Conservation (phyloP, 2,113 vertebrate genomes). For the Lagopus muta region DNA sequence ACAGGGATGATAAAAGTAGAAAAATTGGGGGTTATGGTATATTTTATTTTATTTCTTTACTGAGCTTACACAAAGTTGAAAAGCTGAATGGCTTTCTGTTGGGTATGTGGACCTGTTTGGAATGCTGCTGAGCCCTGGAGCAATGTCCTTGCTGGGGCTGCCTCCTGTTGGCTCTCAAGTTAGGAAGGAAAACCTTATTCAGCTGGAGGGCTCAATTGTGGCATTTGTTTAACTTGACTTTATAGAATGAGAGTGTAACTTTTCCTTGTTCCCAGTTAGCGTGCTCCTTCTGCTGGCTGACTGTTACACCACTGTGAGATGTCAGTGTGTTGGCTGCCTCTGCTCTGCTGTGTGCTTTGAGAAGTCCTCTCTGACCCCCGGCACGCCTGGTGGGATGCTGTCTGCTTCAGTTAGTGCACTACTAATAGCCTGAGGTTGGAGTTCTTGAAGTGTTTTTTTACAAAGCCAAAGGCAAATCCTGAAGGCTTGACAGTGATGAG, state of each 20-base stretch:
- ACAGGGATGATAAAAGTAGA: not conserved
- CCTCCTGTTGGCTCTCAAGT: not conserved
- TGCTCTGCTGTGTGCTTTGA: not conserved
- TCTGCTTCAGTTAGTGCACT: not conserved
- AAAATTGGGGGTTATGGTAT: not conserved
- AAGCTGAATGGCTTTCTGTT: not conserved
- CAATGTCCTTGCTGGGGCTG: not conserved
- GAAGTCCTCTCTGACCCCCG: not conserved
- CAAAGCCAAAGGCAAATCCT: not conserved
- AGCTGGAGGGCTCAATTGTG: not conserved
- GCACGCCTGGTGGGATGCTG: not conserved
- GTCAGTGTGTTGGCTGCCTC: not conserved
- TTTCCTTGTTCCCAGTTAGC: not conserved
- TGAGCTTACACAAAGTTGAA: not conserved
- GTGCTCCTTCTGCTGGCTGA: fast-evolving
- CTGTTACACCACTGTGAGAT: not conserved
- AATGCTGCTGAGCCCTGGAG: fast-evolving
- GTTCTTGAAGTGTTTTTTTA: not conserved
- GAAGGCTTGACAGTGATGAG: fast-evolving
- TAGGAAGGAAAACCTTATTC: not conserved
- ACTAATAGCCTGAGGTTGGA: not conserved
- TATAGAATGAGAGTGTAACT: not conserved
- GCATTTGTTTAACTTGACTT: not conserved
- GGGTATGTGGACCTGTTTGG: fast-evolving
- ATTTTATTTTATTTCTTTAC: not conserved